Evolutionary conservation across 2,888 invertebrate genomes (phyloP).

Genomic region (Amphimallon solstitiale): DNA sequence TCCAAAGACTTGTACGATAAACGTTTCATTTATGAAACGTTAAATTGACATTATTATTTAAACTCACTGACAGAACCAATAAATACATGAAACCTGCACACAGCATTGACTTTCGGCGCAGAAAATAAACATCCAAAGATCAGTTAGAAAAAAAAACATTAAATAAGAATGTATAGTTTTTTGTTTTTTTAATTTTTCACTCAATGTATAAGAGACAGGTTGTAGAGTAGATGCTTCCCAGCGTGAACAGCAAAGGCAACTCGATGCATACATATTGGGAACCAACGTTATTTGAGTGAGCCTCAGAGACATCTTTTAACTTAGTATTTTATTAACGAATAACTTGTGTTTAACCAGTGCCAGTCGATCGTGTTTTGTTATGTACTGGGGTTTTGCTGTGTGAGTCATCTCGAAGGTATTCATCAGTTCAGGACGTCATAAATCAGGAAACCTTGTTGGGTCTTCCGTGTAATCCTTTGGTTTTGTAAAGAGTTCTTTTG

Average conservation of each 20-base stretch:
- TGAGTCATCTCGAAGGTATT: conserved; percentile 60
- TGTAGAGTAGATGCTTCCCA: conserved; percentile 75
- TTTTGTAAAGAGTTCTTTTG: conserved; percentile 82
- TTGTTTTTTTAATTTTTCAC: too few relatives aligned
- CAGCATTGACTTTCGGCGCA: not conserved
- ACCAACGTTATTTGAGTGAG: conserved; percentile 6
- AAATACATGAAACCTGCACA: not conserved
- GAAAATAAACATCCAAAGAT: not conserved
- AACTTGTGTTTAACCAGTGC: conserved; percentile 66
- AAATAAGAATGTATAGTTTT: conserved; percentile 16
- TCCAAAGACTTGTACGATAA: not conserved
- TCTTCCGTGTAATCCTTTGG: conserved; percentile 88
- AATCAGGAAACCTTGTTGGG: conserved; percentile 83
- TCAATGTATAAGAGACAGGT: conserved; percentile 75
- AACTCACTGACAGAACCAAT: not conserved
- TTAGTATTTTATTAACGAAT: conserved; percentile 66
- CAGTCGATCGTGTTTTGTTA: conserved; percentile 55
- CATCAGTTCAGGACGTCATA: conserved; percentile 76
- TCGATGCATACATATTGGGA: conserved; percentile 65
- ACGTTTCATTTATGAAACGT: not conserved
- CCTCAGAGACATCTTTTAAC: conserved; percentile 56
- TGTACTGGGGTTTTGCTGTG: conserved; percentile 58
- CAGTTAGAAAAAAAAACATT: not conserved
- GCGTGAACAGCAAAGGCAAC: conserved; percentile 71
- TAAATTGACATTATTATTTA: not conserved